Percentiles rank a stretch among this genome's conserved stretches.
These are phyloP conservation scores for Megaceryle torquata DNA, from an alignment of 2,113 vertebrate genomes.

Conservation along the genomic window DNA sequence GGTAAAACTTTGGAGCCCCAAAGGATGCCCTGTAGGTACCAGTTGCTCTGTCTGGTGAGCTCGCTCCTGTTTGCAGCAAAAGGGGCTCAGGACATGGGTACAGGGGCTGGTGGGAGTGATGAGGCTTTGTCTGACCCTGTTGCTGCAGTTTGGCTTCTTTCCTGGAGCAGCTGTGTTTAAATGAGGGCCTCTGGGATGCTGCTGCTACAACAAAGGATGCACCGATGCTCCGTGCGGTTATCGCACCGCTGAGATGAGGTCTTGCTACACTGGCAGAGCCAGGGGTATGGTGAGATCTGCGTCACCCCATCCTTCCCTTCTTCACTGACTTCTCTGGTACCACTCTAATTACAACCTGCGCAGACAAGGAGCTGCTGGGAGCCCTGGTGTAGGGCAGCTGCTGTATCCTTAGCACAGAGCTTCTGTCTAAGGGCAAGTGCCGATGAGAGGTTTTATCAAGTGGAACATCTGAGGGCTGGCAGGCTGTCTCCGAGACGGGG, in stretches of 20 bases:
- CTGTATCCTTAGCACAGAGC: background rate
- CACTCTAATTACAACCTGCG: background rate
- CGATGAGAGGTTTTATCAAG: constrained; percentile 9
- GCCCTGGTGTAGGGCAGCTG: background rate
- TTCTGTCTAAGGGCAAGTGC: background rate
- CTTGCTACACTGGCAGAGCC: fast-evolving
- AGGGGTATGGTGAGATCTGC: fast-evolving
- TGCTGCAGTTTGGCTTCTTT: background rate
- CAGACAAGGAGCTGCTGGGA: background rate
- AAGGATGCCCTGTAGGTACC: background rate
- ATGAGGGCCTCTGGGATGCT: background rate
- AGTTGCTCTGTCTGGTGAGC: background rate
- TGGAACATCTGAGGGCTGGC: constrained; percentile 18
- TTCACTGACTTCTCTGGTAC: fast-evolving
- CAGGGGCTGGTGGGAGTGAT: fast-evolving
- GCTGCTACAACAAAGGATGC: background rate
- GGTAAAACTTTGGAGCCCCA: background rate
- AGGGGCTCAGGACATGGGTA: background rate
- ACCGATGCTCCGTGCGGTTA: fast-evolving
- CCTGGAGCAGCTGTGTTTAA: background rate
- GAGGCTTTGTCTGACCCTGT: fast-evolving
- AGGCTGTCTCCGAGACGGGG: background rate
- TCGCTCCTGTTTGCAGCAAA: fast-evolving
- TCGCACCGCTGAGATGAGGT: background rate
- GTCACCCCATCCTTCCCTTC: background rate